Conservation (phyloP, 2,888 invertebrate genomes). For the Drosophila dives region DNA sequence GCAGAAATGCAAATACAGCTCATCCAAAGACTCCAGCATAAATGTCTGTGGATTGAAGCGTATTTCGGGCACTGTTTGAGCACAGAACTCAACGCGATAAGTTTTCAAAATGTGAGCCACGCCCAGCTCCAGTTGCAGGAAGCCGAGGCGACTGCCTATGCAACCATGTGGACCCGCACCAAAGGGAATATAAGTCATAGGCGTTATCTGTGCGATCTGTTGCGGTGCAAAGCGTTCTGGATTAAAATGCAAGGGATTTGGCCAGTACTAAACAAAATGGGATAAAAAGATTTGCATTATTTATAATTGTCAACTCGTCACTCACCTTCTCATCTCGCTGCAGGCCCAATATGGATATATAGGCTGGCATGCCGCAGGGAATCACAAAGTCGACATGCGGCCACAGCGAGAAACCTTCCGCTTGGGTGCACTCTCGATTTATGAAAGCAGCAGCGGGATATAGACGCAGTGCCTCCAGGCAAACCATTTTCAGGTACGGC, state of each 20-base stretch:
- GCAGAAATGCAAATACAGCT: conserved; percentile 73
- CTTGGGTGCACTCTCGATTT: conserved; percentile 79
- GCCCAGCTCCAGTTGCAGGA: conserved; percentile 81
- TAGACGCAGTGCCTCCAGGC: conserved; percentile 80
- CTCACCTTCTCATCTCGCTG: conserved; percentile 82
- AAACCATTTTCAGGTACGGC: conserved; percentile 84
- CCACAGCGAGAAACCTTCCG: conserved; percentile 67
- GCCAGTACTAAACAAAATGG: conserved; percentile 73
- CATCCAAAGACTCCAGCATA: conserved; percentile 78
- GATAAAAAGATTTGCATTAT: not conserved
- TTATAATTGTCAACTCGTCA: conserved; percentile 38
- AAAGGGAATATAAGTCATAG: conserved; percentile 82
- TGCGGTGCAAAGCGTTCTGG: conserved; percentile 80
- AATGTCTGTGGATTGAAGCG: conserved; percentile 80
- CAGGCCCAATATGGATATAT: conserved; percentile 80
- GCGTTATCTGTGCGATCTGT: conserved; percentile 55
- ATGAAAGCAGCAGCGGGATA: conserved; percentile 83
- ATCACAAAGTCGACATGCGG: conserved; percentile 72
- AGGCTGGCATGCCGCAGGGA: conserved; percentile 82
- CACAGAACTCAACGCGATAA: conserved; percentile 65
- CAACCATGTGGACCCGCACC: conserved; percentile 83
- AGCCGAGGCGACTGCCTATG: conserved; percentile 83
- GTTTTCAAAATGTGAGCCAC: conserved; percentile 74
- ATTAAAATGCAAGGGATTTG: conserved; percentile 77
- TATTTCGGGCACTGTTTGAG: conserved; percentile 69